A percentile compares a stretch with the other conserved stretches of the same genome.
phyloP scores from a whole-genome alignment of 2,888 invertebrate genomes.

The Troides helena region DNA sequence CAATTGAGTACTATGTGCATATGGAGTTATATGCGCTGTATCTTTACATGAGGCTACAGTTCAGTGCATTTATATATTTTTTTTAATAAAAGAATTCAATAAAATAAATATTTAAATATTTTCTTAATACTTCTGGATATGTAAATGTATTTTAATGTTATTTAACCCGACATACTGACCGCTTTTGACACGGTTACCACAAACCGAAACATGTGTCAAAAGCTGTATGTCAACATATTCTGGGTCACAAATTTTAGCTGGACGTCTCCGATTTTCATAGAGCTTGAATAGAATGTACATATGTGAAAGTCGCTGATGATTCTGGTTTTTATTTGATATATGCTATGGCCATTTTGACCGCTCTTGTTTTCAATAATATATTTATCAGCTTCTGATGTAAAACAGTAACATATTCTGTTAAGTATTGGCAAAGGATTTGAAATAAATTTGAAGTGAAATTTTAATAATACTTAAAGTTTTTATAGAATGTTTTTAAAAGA shows the following conservation, averaged over 20 bases:
- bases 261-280: slow-evolving; percentile 47
- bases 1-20: too few relatives aligned
- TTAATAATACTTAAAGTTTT: too few relatives aligned
- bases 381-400: slow-evolving; percentile 47
- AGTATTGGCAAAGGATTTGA: too few relatives aligned
- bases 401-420: background rate
- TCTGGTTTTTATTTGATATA: slow-evolving; percentile 54
- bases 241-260: slow-evolving; percentile 41
- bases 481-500: too few relatives aligned
- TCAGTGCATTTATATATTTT: too few relatives aligned
- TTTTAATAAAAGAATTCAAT: too few relatives aligned
- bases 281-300: slow-evolving; percentile 41
- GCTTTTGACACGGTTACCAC: slow-evolving; percentile 41
- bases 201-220: slow-evolving; percentile 45
- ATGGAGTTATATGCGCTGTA: too few relatives aligned
- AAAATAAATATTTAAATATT: too few relatives aligned
- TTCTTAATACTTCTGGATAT: background rate
- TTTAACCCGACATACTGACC: slow-evolving; percentile 67
- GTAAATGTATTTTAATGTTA: slow-evolving; percentile 42
- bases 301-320: slow-evolving; percentile 65
- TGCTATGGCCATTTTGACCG: slow-evolving; percentile 48
- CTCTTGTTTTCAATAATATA: slow-evolving; percentile 47
- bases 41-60: too few relatives aligned
- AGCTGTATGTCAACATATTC: slow-evolving; percentile 49
- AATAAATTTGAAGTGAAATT: too few relatives aligned